Evolutionary conservation across 1,140 invertebrate genomes (phyloP).

Genomic region (Lepidostoma basale): DNA sequence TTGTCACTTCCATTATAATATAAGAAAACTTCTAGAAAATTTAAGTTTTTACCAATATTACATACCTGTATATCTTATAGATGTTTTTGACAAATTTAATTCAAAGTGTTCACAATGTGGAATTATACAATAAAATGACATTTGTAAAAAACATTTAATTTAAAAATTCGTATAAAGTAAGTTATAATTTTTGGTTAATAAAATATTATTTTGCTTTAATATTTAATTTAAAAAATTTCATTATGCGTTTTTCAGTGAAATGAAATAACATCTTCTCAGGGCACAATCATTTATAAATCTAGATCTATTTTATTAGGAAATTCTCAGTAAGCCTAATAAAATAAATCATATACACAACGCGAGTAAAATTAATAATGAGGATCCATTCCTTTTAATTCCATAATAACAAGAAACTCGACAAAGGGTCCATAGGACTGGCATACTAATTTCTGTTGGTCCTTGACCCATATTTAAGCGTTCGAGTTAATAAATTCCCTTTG

Average conservation of each 20-base stretch:
- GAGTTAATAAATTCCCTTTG: background rate
- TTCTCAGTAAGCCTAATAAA: background rate
- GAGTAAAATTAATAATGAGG: background rate
- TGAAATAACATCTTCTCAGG: background rate
- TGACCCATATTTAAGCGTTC: conserved; percentile 4
- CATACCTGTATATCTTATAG: too few relatives aligned
- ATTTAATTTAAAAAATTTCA: background rate
- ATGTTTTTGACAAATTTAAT: too few relatives aligned
- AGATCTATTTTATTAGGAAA: background rate
- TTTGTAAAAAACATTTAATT: too few relatives aligned
- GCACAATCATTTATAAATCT: background rate
- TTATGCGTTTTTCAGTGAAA: background rate
- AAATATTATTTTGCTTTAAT: background rate
- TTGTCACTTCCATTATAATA: too few relatives aligned
- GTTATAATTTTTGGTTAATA: too few relatives aligned
- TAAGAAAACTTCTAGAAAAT: too few relatives aligned
- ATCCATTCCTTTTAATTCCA: background rate
- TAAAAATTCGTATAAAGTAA: too few relatives aligned
- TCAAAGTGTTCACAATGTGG: too few relatives aligned
- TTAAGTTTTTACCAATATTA: too few relatives aligned
- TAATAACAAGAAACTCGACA: background rate
- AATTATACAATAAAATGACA: too few relatives aligned
- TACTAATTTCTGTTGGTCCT: conserved; percentile 9
- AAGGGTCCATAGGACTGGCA: background rate
- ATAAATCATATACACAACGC: background rate